Percentiles rank a stretch among this genome's conserved stretches.
phyloP scores from a whole-genome alignment of 2,888 invertebrate species.

The Branchipolynoe longqiensis region DNA sequence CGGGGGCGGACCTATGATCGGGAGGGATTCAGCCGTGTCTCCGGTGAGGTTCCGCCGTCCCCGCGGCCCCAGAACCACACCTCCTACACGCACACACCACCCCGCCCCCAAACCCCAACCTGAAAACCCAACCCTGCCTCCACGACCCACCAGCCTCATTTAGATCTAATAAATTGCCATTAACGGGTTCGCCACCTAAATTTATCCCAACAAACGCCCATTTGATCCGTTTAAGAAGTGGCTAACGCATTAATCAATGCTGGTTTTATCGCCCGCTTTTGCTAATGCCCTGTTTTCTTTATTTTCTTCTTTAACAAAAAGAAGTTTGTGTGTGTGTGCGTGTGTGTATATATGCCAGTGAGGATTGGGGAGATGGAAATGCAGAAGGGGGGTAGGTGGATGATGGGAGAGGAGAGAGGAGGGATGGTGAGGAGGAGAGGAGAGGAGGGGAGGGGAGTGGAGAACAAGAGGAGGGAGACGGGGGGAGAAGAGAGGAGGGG shows the following conservation, averaged over 20 bases:
- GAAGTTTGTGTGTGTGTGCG: too few relatives aligned
- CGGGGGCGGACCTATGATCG: not conserved
- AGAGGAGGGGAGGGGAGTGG: too few relatives aligned
- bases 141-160: not conserved
- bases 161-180: conserved; percentile 40
- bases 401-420: too few relatives aligned
- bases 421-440: too few relatives aligned
- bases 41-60: not conserved
- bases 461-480: too few relatives aligned
- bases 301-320: too few relatives aligned
- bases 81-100: not conserved
- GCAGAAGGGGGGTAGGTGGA: too few relatives aligned
- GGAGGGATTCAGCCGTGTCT: not conserved
- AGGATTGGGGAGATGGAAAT: too few relatives aligned
- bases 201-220: conserved; percentile 14
- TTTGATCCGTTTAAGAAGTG: conserved; percentile 23
- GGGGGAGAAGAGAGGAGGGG: too few relatives aligned
- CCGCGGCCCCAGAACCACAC: not conserved
- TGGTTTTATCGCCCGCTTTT: not conserved
- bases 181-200: conserved; percentile 41
- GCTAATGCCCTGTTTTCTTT: too few relatives aligned
- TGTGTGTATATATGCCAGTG: too few relatives aligned
- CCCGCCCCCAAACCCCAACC: not conserved
- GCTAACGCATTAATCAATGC: not conserved
- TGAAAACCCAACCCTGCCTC: not conserved